phyloP scores from a whole-genome alignment of 2,888 invertebrate genomes.

The Thereva nobilitata region DNA sequence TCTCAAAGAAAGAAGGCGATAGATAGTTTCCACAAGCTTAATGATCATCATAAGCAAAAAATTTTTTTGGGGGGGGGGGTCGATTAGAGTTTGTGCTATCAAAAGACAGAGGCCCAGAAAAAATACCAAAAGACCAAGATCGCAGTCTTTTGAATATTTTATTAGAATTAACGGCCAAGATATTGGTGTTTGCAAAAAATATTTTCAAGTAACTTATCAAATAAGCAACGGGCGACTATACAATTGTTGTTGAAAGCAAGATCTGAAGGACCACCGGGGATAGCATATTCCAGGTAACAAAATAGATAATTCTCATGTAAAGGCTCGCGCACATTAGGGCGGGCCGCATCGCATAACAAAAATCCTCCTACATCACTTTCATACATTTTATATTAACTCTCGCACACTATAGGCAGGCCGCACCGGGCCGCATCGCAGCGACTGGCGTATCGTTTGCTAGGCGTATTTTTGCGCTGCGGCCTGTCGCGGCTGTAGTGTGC shows the following conservation, averaged over 20 bases:
- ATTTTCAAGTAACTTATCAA: constrained; percentile 13
- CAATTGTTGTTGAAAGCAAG: not conserved
- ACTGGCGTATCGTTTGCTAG: too few species aligned
- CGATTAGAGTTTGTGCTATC: constrained; percentile 13
- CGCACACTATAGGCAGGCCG: too few species aligned
- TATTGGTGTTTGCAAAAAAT: constrained; percentile 15
- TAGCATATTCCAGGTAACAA: constrained; percentile 7
- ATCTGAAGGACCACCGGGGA: constrained; percentile 3
- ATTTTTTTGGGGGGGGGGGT: constrained; percentile 9
- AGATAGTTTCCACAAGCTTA: constrained; percentile 11
- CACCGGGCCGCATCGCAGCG: too few species aligned
- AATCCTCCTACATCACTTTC: too few species aligned
- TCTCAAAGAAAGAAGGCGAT: constrained; percentile 19
- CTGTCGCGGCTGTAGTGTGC: too few species aligned
- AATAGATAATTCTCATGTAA: constrained; percentile 14
- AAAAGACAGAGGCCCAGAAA: constrained; percentile 1
- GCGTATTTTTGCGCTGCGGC: too few species aligned
- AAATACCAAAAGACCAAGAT: constrained; percentile 13
- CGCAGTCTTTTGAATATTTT: constrained; percentile 17
- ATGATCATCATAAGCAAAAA: constrained; percentile 10
- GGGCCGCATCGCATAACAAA: too few species aligned
- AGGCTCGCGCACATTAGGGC: too few species aligned
- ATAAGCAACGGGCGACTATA: constrained; percentile 17
- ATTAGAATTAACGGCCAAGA: constrained; percentile 1
- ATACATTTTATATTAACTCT: too few species aligned